Evolutionary conservation across 2,113 vertebrate species (phyloP).

Genomic region (Gobius niger): DNA sequence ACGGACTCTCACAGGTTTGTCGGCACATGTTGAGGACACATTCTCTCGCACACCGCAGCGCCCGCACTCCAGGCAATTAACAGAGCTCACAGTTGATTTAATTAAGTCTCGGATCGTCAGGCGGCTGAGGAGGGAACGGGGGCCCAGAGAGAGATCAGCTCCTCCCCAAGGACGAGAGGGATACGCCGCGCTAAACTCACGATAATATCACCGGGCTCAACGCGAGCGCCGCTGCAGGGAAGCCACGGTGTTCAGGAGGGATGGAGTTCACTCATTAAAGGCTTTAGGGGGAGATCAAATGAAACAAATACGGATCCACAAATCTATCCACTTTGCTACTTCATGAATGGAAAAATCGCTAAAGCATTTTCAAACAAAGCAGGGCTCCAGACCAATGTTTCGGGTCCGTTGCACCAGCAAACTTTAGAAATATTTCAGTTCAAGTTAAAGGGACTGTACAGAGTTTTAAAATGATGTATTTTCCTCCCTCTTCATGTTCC

Average conservation of each 20-base stretch:
- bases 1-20: constrained; percentile 39
- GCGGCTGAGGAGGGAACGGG: constrained; percentile 49
- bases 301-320: too few relatives aligned
- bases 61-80: constrained; percentile 64
- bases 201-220: constrained; percentile 39
- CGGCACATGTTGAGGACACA: constrained; percentile 22
- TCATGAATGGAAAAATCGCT: too few relatives aligned
- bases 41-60: constrained; percentile 14
- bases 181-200: constrained; percentile 32
- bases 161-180: constrained; percentile 28
- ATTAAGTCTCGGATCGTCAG: constrained; percentile 52
- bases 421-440: too few relatives aligned
- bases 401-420: too few relatives aligned
- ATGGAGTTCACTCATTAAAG: not conserved
- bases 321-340: too few relatives aligned
- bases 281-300: too few relatives aligned
- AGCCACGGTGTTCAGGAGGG: not conserved
- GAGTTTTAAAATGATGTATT: too few relatives aligned
- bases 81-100: constrained; percentile 56
- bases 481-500: too few relatives aligned
- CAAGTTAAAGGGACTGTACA: too few relatives aligned
- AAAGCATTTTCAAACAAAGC: too few relatives aligned
- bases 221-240: constrained; percentile 9
- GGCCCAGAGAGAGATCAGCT: constrained; percentile 32
- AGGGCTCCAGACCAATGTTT: too few relatives aligned